Percentiles rank a stretch among this genome's conserved stretches.
Evolutionary conservation across 2,888 invertebrate genomes (phyloP).

Genomic region (Lochmaea crataegi): DNA sequence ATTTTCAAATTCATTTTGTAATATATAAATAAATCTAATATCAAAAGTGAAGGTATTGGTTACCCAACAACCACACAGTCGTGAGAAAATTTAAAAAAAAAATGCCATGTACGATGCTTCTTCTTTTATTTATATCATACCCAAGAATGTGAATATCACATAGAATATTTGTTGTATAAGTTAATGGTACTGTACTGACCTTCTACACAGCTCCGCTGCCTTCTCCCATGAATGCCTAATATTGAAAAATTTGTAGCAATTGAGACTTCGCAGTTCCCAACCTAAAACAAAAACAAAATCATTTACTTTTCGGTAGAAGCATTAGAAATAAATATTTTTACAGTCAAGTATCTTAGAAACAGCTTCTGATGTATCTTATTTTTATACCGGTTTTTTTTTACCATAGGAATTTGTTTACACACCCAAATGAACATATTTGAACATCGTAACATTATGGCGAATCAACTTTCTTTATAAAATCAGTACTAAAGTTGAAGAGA

Average conservation of each 20-base stretch:
- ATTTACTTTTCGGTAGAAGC: no score
- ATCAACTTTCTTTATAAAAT: neutral
- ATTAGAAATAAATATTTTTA: no score
- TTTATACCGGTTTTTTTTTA: conserved; percentile 21
- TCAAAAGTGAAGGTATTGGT: conserved; percentile 4
- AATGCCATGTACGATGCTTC: neutral
- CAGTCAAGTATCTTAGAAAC: no score
- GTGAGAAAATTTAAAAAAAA: conserved; percentile 13
- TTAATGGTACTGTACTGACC: no score
- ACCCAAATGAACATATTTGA: conserved; percentile 21
- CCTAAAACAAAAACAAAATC: conserved; percentile 71
- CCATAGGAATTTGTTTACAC: conserved; percentile 19
- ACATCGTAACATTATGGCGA: neutral
- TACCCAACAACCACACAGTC: neutral
- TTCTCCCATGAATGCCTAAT: conserved; percentile 96
- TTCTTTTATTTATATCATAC: neutral
- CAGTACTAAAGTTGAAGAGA: no score
- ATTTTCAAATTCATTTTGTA: neutral
- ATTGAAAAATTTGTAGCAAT: conserved; percentile 96
- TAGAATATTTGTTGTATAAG: no score
- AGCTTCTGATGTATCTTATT: conserved; percentile 1
- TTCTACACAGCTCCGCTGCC: conserved; percentile 93
- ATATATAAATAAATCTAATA: neutral
- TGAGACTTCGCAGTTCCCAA: conserved; percentile 91
- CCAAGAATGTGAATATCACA: neutral